Percentiles rank a stretch among this genome's conserved stretches.
These are phyloP conservation scores for Trissolcus japonicus DNA, from an alignment of 2,888 invertebrate genomes.

Conservation along the genomic window DNA sequence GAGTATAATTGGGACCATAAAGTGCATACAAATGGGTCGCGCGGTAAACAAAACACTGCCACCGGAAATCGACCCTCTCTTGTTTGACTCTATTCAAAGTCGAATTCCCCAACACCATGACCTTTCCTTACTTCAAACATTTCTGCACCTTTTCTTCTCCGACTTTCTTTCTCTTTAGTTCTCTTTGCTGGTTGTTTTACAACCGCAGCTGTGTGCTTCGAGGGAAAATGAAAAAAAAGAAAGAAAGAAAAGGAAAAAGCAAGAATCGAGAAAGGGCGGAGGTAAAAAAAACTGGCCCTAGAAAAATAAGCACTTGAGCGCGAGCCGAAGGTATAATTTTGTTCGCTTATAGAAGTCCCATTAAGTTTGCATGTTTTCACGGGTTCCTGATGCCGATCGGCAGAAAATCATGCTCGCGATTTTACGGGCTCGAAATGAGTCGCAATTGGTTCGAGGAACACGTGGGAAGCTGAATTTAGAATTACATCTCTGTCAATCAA, in stretches of 20 bases:
- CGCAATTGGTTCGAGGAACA: conserved; percentile 44
- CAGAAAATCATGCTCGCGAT: conserved; percentile 19
- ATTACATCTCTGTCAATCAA: conserved; percentile 26
- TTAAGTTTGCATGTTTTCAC: conserved; percentile 52
- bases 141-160: conserved; percentile 17
- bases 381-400: conserved; percentile 21
- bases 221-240: conserved; percentile 17
- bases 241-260: conserved; percentile 12
- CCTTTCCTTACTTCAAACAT: conserved; percentile 33
- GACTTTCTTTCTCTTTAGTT: conserved; percentile 5
- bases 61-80: conserved; percentile 36
- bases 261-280: background rate
- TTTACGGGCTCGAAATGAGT: conserved; percentile 50
- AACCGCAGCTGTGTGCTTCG: conserved; percentile 23
- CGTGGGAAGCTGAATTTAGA: conserved; percentile 38
- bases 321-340: conserved; percentile 50
- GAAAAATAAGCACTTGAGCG: conserved; percentile 23
- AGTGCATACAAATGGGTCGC: conserved; percentile 3
- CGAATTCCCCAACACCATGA: conserved; percentile 13
- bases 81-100: conserved; percentile 30
- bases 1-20: conserved; percentile 15
- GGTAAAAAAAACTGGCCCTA: conserved; percentile 11
- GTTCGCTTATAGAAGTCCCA: conserved; percentile 33
- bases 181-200: background rate
- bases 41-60: conserved; percentile 25